These are phyloP conservation scores for Hyperoodon ampullatus DNA, from an alignment of 2,113 vertebrate species.

Conservation along the genomic window DNA sequence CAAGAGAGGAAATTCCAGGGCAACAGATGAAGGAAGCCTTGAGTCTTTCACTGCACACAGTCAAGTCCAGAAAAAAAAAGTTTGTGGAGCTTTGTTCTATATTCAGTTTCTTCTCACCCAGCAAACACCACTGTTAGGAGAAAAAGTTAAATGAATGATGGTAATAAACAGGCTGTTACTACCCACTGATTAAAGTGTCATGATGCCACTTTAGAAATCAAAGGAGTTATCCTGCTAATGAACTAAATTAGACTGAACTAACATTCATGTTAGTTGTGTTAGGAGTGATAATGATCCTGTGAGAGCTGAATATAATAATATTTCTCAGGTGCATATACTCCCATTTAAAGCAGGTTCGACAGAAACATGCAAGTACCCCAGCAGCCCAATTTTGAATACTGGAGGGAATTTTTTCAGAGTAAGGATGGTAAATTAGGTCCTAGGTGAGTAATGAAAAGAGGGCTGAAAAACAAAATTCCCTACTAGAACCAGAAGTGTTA, in stretches of 20 bases:
- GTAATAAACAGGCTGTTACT: slow-evolving; percentile 20
- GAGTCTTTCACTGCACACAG: slow-evolving; percentile 55
- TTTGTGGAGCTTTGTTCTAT: slow-evolving; percentile 30
- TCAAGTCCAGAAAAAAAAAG: slow-evolving; percentile 58
- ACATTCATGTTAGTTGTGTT: slow-evolving; percentile 74
- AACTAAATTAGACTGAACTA: slow-evolving; percentile 76
- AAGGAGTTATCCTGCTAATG: slow-evolving; percentile 74
- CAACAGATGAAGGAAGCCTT: slow-evolving; percentile 70
- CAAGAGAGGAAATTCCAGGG: slow-evolving; percentile 73
- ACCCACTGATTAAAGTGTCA: slow-evolving; percentile 69
- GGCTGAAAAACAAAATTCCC: slow-evolving; percentile 60
- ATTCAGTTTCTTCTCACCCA: slow-evolving; percentile 63
- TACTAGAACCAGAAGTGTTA: slow-evolving; percentile 74
- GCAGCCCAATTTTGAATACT: background rate
- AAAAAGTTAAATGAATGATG: slow-evolving; percentile 42
- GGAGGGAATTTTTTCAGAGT: slow-evolving; percentile 2
- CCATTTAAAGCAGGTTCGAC: slow-evolving; percentile 56
- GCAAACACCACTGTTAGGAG: slow-evolving; percentile 56
- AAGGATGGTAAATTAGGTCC: slow-evolving; percentile 34
- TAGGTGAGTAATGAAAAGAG: slow-evolving; percentile 64
- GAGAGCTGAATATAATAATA: slow-evolving; percentile 63
- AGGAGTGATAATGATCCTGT: slow-evolving; percentile 66
- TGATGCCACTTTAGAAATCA: slow-evolving; percentile 71
- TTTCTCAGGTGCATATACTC: slow-evolving; percentile 69
- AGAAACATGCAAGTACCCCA: background rate